These are phyloP conservation scores for Oxytorus armatus DNA, from an alignment of 2,888 invertebrate genomes.

Conservation along the genomic window DNA sequence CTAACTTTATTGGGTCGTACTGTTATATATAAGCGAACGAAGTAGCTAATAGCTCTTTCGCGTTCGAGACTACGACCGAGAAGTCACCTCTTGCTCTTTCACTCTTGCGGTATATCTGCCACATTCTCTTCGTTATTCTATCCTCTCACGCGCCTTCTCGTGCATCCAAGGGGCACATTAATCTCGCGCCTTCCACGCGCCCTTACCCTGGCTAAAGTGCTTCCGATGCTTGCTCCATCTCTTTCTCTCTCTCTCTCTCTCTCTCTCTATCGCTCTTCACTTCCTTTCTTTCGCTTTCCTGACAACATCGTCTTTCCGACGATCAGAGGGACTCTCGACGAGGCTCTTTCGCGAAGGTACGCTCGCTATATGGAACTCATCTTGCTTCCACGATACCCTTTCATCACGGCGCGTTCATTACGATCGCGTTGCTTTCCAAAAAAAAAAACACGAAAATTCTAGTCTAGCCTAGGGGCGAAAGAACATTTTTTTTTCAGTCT, in stretches of 20 bases:
- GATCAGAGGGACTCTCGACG: conserved; percentile 14
- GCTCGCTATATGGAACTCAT: conserved; percentile 3
- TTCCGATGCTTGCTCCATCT: conserved; percentile 72
- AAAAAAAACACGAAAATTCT: not conserved
- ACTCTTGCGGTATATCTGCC: conserved; percentile 63
- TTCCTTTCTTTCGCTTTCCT: conserved; percentile 57
- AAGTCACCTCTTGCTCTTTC: conserved; percentile 50
- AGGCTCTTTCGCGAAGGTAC: conserved; percentile 33
- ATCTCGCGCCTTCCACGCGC: conserved; percentile 74
- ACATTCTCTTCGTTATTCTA: conserved; percentile 42
- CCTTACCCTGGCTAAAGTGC: conserved; percentile 74
- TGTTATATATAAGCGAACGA: conserved; percentile 48
- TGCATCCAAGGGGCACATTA: conserved; percentile 73
- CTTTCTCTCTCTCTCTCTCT: conserved; percentile 28
- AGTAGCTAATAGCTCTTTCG: conserved; percentile 73
- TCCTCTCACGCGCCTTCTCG: conserved; percentile 41
- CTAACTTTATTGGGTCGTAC: conserved; percentile 63
- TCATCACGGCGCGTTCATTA: conserved; percentile 28
- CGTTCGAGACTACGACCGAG: conserved; percentile 71
- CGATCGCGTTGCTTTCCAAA: conserved; percentile 9
- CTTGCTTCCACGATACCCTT: conserved; percentile 29
- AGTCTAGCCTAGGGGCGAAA: not conserved
- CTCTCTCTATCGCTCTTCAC: not conserved
- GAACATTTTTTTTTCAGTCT: not conserved
- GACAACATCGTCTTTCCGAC: conserved; percentile 42